Base-by-base conservation (phyloP, 2,113 vertebrate species). In the Tachysurus fulvidraco region DNA sequence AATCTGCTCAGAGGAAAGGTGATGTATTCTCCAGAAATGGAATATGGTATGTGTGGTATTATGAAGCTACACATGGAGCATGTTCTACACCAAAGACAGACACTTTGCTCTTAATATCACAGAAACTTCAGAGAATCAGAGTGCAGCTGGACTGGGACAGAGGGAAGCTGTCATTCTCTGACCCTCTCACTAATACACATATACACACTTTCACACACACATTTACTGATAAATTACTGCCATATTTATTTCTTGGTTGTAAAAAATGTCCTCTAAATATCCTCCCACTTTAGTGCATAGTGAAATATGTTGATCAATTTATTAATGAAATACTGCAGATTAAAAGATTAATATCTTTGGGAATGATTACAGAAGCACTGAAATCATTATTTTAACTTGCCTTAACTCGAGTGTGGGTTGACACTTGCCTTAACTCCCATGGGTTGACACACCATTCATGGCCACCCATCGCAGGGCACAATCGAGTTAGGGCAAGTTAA, bases 21-120 rank as follows among this genome's bases (percentile, higher is more conserved):
- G 11, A 21, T 1, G 46, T 73, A 44, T 44, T 0, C 9, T 73
- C 41, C 41, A 74, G 21, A 23, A 44, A 19, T 46, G 71, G 82
- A 67, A 54, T 81, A 25, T 89, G 83, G 77, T 52, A 13, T 84
- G 82, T 85, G 83, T 46, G 74, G 0, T 64, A 81, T 87, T n/a
- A 67, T n/a, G 41, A 52, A 12, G 65, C 59, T 50, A 54, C 65
- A 52, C 87, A 77, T 52, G 12, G 30, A 25, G 65, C 76, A 67
- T 6, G 55, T 52, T 30, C 71, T n/a, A n/a, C 82, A 57, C 81
- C 88, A 76, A 69, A 87, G 17, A 5, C 73, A 9, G 13, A 23
- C n/a, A 8, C 67, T 67, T 9, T 52, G 19, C 59, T 87, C 64
- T 19, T 74, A 3, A 41, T 74, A 25, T 1, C 71, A 74, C 71